phyloP scores from a whole-genome alignment of 2,888 invertebrate species.

The Willowsia nigromaculata region DNA sequence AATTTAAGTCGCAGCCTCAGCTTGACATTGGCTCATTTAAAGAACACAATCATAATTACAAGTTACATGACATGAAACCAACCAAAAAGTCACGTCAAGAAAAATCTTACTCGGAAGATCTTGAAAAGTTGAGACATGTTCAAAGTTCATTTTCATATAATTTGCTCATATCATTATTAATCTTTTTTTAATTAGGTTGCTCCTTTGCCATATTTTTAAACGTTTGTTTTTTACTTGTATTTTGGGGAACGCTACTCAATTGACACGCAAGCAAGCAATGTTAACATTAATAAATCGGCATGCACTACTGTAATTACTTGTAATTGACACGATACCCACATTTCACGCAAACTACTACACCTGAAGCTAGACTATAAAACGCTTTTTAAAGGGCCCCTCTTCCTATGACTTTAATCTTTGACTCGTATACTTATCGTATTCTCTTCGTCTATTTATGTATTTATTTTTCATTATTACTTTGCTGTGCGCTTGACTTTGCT shows the following conservation, averaged over 20 bases:
- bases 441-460: neutral
- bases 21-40: too few relatives aligned
- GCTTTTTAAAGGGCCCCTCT: constrained; percentile 20
- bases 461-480: neutral
- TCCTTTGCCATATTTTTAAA: neutral
- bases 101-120: too few relatives aligned
- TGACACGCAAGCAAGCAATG: neutral
- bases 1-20: neutral
- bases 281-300: neutral
- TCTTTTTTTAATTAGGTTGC: neutral
- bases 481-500: neutral
- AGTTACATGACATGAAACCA: too few relatives aligned
- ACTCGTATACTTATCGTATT: too few relatives aligned
- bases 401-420: too few relatives aligned
- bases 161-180: neutral
- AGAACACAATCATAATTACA: too few relatives aligned
- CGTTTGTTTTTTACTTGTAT: neutral
- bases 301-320: neutral
- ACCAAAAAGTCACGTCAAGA: too few relatives aligned
- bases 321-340: neutral
- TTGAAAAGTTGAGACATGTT: too few relatives aligned
- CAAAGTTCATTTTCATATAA: neutral
- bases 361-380: neutral
- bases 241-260: neutral
- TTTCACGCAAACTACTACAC: too few relatives aligned